Conservation (phyloP, 1,140 invertebrate genomes). For the Drosophila parvula region DNA sequence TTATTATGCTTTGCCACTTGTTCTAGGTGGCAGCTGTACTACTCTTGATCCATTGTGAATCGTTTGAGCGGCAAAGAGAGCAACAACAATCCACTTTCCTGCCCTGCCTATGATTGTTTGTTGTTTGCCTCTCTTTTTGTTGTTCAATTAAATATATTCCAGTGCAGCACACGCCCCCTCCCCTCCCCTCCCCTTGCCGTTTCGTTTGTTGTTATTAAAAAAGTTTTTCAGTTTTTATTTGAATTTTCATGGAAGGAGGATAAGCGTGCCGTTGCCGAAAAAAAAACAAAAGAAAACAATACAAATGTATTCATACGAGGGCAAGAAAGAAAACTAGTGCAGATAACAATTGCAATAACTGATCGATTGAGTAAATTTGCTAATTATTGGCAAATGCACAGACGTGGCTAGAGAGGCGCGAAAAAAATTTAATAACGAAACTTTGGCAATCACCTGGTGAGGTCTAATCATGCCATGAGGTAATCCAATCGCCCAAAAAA, state of each 20-base stretch:
- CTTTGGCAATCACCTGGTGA: slow-evolving; percentile 39
- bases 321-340: slow-evolving; percentile 17
- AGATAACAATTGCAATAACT: slow-evolving; percentile 35
- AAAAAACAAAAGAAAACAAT: neutral
- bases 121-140: slow-evolving; percentile 60
- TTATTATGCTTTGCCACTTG: slow-evolving; percentile 37
- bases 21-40: slow-evolving; percentile 44
- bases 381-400: slow-evolving; percentile 40
- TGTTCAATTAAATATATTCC: slow-evolving; percentile 71
- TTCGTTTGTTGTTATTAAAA: slow-evolving; percentile 49
- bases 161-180: neutral
- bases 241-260: slow-evolving; percentile 31
- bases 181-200: too few relatives aligned
- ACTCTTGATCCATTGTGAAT: slow-evolving; percentile 60
- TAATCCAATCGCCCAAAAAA: slow-evolving; percentile 24
- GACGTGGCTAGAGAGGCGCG: neutral
- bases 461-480: slow-evolving; percentile 31
- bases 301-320: slow-evolving; percentile 11
- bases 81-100: slow-evolving; percentile 52
- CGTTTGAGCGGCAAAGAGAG: slow-evolving; percentile 63
- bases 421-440: slow-evolving; percentile 42
- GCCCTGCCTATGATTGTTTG: slow-evolving; percentile 44
- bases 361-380: slow-evolving; percentile 36
- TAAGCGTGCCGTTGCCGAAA: slow-evolving; percentile 9
- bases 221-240: slow-evolving; percentile 63